Evolutionary conservation across 1,140 invertebrate species (phyloP).

Genomic region (Bombus superbus): DNA sequence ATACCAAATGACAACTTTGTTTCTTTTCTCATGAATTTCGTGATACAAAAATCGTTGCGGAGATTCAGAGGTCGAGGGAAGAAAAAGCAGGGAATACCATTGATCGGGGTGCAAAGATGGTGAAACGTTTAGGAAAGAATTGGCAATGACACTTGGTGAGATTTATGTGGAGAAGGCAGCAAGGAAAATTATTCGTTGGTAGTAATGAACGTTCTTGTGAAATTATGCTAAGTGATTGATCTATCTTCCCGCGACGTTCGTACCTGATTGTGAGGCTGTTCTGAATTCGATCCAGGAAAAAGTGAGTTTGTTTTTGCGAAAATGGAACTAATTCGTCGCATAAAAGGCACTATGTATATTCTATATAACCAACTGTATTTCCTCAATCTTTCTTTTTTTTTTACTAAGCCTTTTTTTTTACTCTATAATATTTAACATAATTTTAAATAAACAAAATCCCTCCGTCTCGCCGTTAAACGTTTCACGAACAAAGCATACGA

Average conservation of each 20-base stretch:
- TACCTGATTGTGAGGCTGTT: not conserved
- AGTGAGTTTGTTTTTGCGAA: not conserved
- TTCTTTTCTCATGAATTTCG: not conserved
- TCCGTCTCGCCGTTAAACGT: not conserved
- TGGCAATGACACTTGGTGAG: constrained; percentile 22
- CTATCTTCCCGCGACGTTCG: not conserved
- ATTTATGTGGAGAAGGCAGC: constrained; percentile 7
- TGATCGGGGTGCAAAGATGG: not conserved
- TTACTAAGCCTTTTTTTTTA: not conserved
- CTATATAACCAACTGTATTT: no score
- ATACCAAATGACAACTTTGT: not conserved
- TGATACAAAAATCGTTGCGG: not conserved
- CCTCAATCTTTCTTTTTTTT: no score
- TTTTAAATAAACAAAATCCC: not conserved
- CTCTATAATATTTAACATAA: not conserved
- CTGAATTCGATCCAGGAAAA: not conserved
- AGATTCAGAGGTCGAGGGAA: not conserved
- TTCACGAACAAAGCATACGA: not conserved
- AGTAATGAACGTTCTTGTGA: constrained; percentile 37
- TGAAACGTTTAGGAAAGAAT: constrained; percentile 4
- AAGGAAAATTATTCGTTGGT: constrained; percentile 10
- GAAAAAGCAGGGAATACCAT: not conserved
- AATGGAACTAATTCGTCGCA: not conserved
- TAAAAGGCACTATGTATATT: not conserved
- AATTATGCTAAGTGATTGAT: constrained; percentile 34